phyloP scores from a whole-genome alignment of 1,140 invertebrate species.

The Micrasema longulum region DNA sequence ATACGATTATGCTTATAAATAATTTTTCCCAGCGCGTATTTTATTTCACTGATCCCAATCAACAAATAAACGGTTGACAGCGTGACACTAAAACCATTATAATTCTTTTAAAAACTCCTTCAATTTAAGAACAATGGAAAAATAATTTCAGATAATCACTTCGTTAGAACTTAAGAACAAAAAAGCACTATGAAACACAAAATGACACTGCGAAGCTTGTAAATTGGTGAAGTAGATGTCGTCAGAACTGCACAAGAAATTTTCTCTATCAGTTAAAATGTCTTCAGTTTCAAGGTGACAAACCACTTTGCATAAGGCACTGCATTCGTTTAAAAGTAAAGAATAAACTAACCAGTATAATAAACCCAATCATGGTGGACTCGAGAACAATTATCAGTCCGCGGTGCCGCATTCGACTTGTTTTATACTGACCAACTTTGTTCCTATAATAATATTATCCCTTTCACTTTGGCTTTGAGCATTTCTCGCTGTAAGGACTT shows the following conservation, averaged over 20 bases:
- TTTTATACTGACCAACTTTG: constrained; percentile 55
- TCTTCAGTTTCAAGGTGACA: constrained; percentile 4
- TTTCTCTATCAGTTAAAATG: background rate
- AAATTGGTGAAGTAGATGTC: background rate
- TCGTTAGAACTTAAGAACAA: background rate
- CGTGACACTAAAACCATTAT: background rate
- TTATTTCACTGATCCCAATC: background rate
- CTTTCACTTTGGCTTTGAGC: constrained; percentile 53
- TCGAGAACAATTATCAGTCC: constrained; percentile 54
- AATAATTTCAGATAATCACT: background rate
- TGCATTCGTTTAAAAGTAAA: background rate
- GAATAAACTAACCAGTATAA: constrained; percentile 51
- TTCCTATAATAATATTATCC: constrained; percentile 54
- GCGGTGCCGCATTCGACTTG: constrained; percentile 43
- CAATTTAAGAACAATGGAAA: background rate
- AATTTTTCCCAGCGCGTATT: background rate
- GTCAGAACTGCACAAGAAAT: background rate
- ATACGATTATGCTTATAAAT: no score
- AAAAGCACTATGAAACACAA: background rate
- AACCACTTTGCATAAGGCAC: background rate
- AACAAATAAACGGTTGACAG: background rate
- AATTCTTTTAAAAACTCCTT: background rate
- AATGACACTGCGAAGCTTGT: constrained; percentile 1
- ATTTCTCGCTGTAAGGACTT: constrained; percentile 49
- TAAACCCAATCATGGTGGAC: constrained; percentile 55